phyloP scores from a whole-genome alignment of 1,140 invertebrate species.

The Magallana ariakensis region DNA sequence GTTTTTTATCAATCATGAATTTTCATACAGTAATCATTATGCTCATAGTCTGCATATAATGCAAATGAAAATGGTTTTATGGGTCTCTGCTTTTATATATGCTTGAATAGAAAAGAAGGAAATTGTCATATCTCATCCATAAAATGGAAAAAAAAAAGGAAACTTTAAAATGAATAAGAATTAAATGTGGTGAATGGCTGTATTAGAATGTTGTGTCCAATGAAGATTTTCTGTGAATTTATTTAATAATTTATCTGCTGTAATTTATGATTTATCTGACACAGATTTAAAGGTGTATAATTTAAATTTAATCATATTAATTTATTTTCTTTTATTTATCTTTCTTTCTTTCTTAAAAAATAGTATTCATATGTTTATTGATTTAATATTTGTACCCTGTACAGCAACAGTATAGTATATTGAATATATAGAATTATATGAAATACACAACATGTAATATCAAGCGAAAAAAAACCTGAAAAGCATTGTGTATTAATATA shows the following conservation, averaged over 20 bases:
- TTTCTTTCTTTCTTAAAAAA: neutral
- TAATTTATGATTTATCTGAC: conserved; percentile 34
- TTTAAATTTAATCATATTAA: conserved; percentile 35
- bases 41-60: neutral
- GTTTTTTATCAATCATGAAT: neutral
- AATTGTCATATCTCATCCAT: neutral
- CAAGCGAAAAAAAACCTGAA: neutral
- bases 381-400: neutral
- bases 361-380: neutral
- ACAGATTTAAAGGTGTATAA: conserved; percentile 33
- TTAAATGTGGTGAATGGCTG: conserved; percentile 11
- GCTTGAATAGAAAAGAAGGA: too few relatives aligned
- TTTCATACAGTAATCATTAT: neutral
- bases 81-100: neutral
- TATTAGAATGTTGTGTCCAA: neutral
- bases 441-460: neutral
- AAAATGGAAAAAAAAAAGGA: neutral
- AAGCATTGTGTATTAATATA: neutral
- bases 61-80: neutral
- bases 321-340: conserved; percentile 28
- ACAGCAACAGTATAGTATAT: neutral
- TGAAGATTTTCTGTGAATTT: conserved; percentile 24
- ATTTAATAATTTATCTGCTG: conserved; percentile 32
- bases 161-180: neutral
- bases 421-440: neutral